Percentiles rank a stretch among this genome's conserved stretches.
phyloP scores from a whole-genome alignment of 1,140 invertebrate species.

The Formica exsecta region DNA sequence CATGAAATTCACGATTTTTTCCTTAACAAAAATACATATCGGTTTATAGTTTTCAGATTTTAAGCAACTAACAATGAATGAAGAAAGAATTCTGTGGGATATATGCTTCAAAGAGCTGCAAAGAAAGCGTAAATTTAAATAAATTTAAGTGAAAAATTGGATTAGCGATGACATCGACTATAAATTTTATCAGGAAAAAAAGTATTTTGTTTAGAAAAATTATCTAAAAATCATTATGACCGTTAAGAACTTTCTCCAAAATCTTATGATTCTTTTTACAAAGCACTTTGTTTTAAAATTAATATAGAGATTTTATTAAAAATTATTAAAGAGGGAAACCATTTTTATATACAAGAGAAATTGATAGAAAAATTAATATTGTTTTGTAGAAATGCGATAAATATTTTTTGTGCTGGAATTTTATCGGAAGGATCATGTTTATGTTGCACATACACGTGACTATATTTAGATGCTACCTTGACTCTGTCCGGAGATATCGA shows the following conservation, averaged over 20 bases:
- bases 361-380: neutral
- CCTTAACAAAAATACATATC: neutral
- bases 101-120: too few species aligned
- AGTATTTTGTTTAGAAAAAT: neutral
- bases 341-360: neutral
- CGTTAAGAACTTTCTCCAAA: neutral
- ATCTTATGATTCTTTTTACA: neutral
- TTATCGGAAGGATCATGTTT: conserved; percentile 5
- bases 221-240: neutral
- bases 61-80: too few species aligned
- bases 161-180: neutral
- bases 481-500: conserved; percentile 50
- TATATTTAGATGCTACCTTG: conserved; percentile 59
- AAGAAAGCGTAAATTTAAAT: too few species aligned
- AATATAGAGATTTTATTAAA: neutral
- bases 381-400: conserved; percentile 1
- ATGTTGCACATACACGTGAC: conserved; percentile 16
- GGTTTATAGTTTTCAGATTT: too few species aligned
- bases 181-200: neutral
- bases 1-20: too few species aligned
- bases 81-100: too few species aligned
- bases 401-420: neutral
- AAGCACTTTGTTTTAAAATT: neutral
- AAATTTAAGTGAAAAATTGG: neutral
- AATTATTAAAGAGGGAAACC: neutral